Evolutionary conservation across 2,888 invertebrate genomes (phyloP), one percentile per base, ranked within the genome.

Genomic region (Cephonodes hylas): DNA sequence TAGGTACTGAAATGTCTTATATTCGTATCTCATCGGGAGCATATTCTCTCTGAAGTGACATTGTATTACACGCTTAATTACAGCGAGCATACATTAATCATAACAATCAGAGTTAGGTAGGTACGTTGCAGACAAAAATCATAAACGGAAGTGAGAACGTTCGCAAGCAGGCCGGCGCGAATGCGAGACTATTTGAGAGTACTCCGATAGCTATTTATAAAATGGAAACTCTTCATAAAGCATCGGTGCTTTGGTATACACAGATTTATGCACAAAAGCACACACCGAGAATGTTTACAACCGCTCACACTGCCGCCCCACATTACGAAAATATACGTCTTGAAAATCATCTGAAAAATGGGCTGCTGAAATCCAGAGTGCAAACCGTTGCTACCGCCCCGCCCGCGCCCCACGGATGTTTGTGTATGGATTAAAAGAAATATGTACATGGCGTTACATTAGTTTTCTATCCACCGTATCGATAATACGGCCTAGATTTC

Each of bases 251-350:
- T 48, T 38, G 60, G 60, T 48, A 53, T 53, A 45, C 61, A 75
- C 74, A 71, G 76, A 80, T 81, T 75, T 80, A 81, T 77, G 76
- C 73, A 77, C 74, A 76, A 77, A 80, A 79, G 70, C 74, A 72
- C 76, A 72, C 72, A 69, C 72, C 70, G 69, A 73, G 76, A 74
- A 81, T 87, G 86, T 87, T 88, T 86, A 88, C 77, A 81, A 75
- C 67, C 73, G 69, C 64, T 58, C 62, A 60, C 53, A 63, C 76
- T 75, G 71, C 68, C 70, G 85, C 67, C 82, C 88, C 80, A 88
- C 83, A 84, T 88, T 82, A 86, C 87, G 63, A 77, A 88, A 85
- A 86, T 86, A 88, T 75, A 77, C 81, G 77, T 73, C 71, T 75
- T 71, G 76, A 78, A 77, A 82, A 81, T 75, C 76, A 76, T 65